A percentile compares a stretch with the other conserved stretches of the same genome.
phyloP scores from a whole-genome alignment of 2,113 vertebrate genomes.

The Gracilinanus agilis region DNA sequence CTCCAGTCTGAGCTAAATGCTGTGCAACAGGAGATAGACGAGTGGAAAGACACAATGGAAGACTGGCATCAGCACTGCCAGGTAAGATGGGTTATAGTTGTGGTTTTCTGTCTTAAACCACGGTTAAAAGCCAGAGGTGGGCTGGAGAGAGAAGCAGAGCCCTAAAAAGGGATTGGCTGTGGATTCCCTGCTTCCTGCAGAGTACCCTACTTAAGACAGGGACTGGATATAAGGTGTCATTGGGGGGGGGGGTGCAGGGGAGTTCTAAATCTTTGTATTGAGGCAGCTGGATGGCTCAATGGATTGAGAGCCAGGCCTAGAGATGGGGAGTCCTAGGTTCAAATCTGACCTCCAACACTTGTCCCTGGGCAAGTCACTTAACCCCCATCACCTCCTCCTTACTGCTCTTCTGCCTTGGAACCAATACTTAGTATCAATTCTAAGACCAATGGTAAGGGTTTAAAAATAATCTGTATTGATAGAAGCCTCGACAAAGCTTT shows the following conservation, averaged over 20 bases:
- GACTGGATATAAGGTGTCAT: background rate
- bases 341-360: too few species aligned
- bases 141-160: background rate
- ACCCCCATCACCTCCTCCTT: too few species aligned
- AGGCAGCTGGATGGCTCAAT: too few species aligned
- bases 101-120: too few species aligned
- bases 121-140: background rate
- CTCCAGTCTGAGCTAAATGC: conserved; percentile 92
- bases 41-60: conserved; percentile 93
- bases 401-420: too few species aligned
- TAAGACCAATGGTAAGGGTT: too few species aligned
- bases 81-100: conserved; percentile 80
- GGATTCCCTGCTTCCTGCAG: background rate
- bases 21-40: conserved; percentile 91
- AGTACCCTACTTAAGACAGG: background rate
- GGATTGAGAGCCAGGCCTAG: too few species aligned
- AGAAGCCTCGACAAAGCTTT: background rate
- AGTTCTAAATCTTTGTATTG: background rate
- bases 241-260: too few species aligned
- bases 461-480: background rate
- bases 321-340: too few species aligned
- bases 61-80: conserved; percentile 97
- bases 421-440: too few species aligned
- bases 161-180: background rate
- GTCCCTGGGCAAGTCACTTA: too few species aligned